These are phyloP conservation scores for Drosophila ananassae DNA, from an alignment of 1,140 invertebrate genomes.

Conservation along the genomic window DNA sequence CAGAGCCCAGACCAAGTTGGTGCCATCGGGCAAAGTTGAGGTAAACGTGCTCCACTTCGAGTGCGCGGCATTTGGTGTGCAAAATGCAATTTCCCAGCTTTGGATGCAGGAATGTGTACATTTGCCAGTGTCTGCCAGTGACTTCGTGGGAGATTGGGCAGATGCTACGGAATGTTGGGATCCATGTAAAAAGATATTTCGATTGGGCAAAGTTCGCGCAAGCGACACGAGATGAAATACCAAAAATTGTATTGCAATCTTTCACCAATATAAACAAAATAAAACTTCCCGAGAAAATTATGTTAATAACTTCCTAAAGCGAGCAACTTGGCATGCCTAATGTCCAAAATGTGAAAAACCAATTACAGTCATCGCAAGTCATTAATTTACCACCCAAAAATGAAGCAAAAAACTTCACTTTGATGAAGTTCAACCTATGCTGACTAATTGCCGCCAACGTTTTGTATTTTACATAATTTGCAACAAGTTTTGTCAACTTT, in stretches of 20 bases:
- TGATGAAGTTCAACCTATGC: conserved; percentile 34
- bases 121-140: conserved; percentile 29
- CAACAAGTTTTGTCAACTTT: conserved; percentile 70
- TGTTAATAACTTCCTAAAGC: conserved; percentile 44
- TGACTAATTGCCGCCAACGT: conserved; percentile 59
- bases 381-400: conserved; percentile 36
- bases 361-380: conserved; percentile 47
- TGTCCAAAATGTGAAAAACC: conserved; percentile 20
- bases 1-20: conserved; percentile 7
- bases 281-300: conserved; percentile 26
- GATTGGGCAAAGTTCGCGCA: conserved; percentile 8
- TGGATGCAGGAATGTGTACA: conserved; percentile 43
- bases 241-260: conserved; percentile 7
- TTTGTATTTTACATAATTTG: conserved; percentile 58
- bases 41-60: conserved; percentile 70
- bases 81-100: conserved; percentile 60
- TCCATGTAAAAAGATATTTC: conserved; percentile 26
- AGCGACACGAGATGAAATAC: background rate
- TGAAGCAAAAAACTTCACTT: conserved; percentile 9
- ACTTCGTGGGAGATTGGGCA: conserved; percentile 58
- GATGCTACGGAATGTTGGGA: conserved; percentile 22
- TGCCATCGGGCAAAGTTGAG: conserved; percentile 17
- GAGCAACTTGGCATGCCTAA: conserved; percentile 20
- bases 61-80: conserved; percentile 63
- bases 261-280: background rate